phyloP scores from a whole-genome alignment of 1,140 invertebrate species.

The Drosophila triauraria region DNA sequence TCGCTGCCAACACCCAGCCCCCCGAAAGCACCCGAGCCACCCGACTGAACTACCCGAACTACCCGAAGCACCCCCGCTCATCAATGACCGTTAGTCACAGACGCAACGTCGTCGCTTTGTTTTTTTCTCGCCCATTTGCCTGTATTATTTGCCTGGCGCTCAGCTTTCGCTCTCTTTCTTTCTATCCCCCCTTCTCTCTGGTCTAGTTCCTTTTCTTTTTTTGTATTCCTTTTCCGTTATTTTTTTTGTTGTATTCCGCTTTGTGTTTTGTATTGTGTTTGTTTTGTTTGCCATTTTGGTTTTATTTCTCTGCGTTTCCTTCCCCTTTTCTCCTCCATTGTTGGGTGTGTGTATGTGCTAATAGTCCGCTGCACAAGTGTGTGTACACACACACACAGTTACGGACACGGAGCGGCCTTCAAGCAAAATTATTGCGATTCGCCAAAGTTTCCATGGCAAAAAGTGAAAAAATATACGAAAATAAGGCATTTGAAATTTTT shows the following conservation, averaged over 20 bases:
- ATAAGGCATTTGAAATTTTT: constrained; percentile 48
- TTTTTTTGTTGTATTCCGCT: constrained; percentile 27
- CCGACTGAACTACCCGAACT: constrained; percentile 1
- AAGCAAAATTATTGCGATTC: constrained; percentile 72
- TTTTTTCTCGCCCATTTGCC: constrained; percentile 60
- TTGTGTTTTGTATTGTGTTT: constrained; percentile 48
- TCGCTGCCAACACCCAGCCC: constrained; percentile 56
- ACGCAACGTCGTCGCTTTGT: constrained; percentile 74
- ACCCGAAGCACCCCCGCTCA: constrained; percentile 12
- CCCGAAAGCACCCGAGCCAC: constrained; percentile 1
- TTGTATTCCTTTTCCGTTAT: constrained; percentile 16
- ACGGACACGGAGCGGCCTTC: constrained; percentile 47
- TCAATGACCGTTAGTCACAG: constrained; percentile 74
- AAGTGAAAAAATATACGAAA: constrained; percentile 28
- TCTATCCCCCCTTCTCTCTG: constrained; percentile 21
- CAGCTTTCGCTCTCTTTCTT: constrained; percentile 36
- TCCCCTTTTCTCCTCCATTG: constrained; percentile 47
- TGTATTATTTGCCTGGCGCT: constrained; percentile 34
- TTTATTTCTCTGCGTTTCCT: constrained; percentile 66
- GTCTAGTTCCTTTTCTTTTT: constrained; percentile 30
- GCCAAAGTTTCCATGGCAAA: constrained; percentile 64
- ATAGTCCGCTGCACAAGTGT: constrained; percentile 46
- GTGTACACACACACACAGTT: constrained; percentile 21
- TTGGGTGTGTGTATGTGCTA: constrained; percentile 51
- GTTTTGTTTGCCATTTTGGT: constrained; percentile 74